Evolutionary conservation across 1,140 invertebrate genomes (phyloP), one percentile per base, ranked within the genome.

Genomic region (Mizuhopecten yessoensis): DNA sequence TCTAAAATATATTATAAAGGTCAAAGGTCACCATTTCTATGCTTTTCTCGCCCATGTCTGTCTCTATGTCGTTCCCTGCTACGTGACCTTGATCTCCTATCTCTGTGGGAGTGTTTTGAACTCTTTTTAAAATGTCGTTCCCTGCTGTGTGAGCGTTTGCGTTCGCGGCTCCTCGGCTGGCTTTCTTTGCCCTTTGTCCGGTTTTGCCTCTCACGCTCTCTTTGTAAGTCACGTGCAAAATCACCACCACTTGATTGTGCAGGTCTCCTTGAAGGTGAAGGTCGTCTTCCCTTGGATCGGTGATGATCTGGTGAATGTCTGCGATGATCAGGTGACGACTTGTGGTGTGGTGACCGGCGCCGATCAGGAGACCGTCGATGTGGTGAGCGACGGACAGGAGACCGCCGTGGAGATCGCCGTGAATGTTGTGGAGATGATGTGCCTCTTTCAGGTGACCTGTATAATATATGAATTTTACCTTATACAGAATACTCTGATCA

Each of bases 131-230:
- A 33, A 23, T 87, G 34, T n/a, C 39, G 34, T 42, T 88, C 87
- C 23, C 39, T 33, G 34, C 45, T 36, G 57, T 75, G 57, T 75
- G 57, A 75, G 0, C 42, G 39, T n/a, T 90, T 42, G 17, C 45
- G 49, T 23, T 90, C 90, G 7, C 86, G 34, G 34, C 87, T 88
- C 34, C 45, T 87, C 9, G 39, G 36, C 36, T 49, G 33, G 5
- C 23, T 75, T 3, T 91, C 92, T n/a, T 89, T 91, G 29, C 92
- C 94, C 86, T 90, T 92, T 34, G 94, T 93, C 33, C 94, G 87
- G 23, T 91, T 93, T 90, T 95, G 95, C 20, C 95, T 89, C 42
- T 95, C 94, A n/a, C 92, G 90, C 89, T 96, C 95, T 86, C 93
- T 91, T 86, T 95, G 94, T 34, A 96, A 87, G 29, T 96, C 95